phyloP scores from a whole-genome alignment of 2,113 vertebrate genomes.

The Poecilia latipinna region DNA sequence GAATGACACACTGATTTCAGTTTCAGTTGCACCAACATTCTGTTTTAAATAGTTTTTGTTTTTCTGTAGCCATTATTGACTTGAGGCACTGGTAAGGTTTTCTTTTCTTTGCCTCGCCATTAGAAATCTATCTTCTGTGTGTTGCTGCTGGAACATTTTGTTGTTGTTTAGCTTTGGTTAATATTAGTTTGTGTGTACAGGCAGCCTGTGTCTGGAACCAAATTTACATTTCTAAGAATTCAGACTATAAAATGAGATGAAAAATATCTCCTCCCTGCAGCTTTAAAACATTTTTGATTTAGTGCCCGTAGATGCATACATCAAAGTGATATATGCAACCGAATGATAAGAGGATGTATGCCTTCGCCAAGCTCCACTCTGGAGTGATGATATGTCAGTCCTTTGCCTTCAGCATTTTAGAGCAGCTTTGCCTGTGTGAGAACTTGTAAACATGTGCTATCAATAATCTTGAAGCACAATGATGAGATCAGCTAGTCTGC shows the following conservation, averaged over 20 bases:
- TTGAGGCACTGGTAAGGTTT: not conserved
- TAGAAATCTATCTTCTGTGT: not conserved
- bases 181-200: not conserved
- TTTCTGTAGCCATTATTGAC: not conserved
- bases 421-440: conserved; percentile 26
- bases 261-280: conserved; percentile 17
- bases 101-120: not conserved
- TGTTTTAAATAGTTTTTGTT: not conserved
- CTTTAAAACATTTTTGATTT: conserved; percentile 36
- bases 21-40: not conserved
- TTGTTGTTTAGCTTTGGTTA: not conserved
- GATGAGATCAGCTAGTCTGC: conserved; percentile 23
- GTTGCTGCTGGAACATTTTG: not conserved
- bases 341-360: conserved; percentile 44
- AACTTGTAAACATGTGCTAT: conserved; percentile 44
- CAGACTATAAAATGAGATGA: conserved; percentile 1
- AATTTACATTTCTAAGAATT: conserved; percentile 25
- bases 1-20: not conserved
- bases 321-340: conserved; percentile 52
- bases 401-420: conserved; percentile 31
- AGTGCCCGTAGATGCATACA: conserved; percentile 39
- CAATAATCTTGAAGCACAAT: conserved; percentile 43
- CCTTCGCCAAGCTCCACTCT: conserved; percentile 10
- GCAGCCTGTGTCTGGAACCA: not conserved
- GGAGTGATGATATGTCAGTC: conserved; percentile 51